phyloP scores from a whole-genome alignment of 2,113 vertebrate species.

The Sander vitreus region DNA sequence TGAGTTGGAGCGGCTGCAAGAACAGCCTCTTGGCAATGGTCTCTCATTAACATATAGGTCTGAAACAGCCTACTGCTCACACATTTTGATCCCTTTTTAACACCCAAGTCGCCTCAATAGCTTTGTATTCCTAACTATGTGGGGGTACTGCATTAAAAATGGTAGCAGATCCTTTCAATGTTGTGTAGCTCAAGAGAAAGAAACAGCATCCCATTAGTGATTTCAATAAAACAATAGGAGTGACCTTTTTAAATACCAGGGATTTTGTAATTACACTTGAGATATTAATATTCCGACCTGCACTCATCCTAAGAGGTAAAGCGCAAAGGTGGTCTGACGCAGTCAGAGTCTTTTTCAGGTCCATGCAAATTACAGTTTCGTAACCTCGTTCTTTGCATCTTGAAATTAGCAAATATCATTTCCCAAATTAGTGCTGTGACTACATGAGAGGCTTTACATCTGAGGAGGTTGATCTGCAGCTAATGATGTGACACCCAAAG shows the following conservation, averaged over 20 bases:
- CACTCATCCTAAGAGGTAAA: constrained; percentile 48
- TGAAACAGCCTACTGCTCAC: constrained; percentile 59
- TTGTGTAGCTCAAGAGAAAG: constrained; percentile 19
- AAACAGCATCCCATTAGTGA: constrained; percentile 17
- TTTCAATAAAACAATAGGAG: constrained; percentile 31
- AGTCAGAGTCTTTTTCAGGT: constrained; percentile 24
- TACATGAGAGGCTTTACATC: constrained; percentile 26
- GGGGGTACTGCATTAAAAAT: constrained; percentile 46
- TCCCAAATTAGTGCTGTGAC: constrained; percentile 22
- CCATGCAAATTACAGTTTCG: constrained; percentile 25
- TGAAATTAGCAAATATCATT: constrained; percentile 42
- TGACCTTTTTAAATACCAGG: constrained; percentile 62
- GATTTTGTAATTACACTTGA: constrained; percentile 51
- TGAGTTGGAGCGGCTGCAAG: constrained; percentile 17
- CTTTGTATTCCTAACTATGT: constrained; percentile 60
- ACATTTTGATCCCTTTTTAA: constrained; percentile 68
- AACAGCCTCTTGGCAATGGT: constrained; percentile 56
- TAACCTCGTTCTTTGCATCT: constrained; percentile 28
- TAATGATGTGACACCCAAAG: constrained; percentile 57
- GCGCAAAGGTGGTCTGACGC: constrained; percentile 29
- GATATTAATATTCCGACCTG: constrained; percentile 58
- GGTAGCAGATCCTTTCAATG: constrained; percentile 23
- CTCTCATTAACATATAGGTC: constrained; percentile 71
- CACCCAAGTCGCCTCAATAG: constrained; percentile 54
- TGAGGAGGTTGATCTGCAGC: constrained; percentile 1